These are phyloP conservation scores for Dendrocincla tyrannina DNA, from an alignment of 2,797 vertebrate species.

Conservation along the genomic window DNA sequence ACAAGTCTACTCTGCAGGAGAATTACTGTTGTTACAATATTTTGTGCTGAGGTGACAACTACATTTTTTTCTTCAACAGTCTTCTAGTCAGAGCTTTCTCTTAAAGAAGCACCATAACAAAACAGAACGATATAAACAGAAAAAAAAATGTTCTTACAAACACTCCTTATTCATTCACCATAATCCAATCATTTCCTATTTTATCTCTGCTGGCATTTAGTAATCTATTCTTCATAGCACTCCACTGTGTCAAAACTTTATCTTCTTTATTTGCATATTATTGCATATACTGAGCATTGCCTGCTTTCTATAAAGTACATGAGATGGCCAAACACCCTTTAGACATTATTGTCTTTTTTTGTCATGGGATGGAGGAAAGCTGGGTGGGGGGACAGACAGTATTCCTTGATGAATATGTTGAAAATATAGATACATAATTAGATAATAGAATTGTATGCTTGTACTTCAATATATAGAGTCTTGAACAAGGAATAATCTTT, in stretches of 20 bases:
- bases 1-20: background rate
- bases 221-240: background rate
- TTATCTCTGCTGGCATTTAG: background rate
- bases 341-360: background rate
- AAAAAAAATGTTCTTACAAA: background rate
- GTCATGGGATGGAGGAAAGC: background rate
- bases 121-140: background rate
- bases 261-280: background rate
- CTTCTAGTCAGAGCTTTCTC: background rate
- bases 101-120: background rate
- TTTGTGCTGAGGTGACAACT: background rate
- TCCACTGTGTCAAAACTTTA: background rate
- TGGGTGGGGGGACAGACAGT: fast-evolving
- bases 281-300: fast-evolving
- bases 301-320: background rate
- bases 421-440: background rate
- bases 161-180: background rate
- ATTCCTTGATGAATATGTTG: background rate
- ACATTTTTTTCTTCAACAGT: background rate
- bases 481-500: background rate
- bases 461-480: background rate
- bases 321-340: background rate
- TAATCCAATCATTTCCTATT: background rate
- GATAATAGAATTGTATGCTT: background rate
- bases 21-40: background rate